Evolutionary conservation across 2,113 vertebrate species (phyloP).

Genomic region (Anser brachyrhynchus): DNA sequence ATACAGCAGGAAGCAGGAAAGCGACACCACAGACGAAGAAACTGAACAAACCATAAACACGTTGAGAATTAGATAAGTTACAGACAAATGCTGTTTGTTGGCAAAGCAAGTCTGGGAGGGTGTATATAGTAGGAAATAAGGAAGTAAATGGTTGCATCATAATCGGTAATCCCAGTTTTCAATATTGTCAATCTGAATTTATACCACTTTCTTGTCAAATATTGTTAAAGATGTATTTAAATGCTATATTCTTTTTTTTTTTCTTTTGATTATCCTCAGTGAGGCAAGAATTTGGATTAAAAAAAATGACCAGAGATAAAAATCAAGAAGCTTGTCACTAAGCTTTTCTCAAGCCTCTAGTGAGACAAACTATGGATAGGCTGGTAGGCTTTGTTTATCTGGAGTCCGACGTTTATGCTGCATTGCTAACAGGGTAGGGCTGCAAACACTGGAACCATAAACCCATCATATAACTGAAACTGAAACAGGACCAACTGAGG

Average conservation of each 20-base stretch:
- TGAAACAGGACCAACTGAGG: background rate
- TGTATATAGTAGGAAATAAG: background rate
- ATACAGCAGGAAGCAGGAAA: background rate
- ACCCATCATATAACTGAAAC: background rate
- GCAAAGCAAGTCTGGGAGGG: background rate
- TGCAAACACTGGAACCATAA: too few relatives aligned
- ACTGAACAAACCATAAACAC: background rate
- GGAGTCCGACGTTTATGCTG: background rate
- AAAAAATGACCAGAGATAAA: background rate
- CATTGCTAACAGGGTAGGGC: background rate
- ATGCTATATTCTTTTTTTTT: background rate
- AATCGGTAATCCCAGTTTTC: background rate
- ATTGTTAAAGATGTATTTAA: background rate
- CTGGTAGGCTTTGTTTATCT: background rate
- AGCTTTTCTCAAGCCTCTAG: background rate
- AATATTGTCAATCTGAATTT: background rate
- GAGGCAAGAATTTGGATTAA: background rate
- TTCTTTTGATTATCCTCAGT: background rate
- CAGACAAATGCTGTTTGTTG: background rate
- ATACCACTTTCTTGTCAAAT: too few relatives aligned
- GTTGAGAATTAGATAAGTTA: background rate
- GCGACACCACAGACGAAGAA: background rate
- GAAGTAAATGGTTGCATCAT: too few relatives aligned
- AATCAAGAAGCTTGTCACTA: background rate
- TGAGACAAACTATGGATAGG: fast-evolving